Base-by-base conservation (phyloP, 2,888 invertebrate genomes). In the Nephrocerus scutellatus region DNA sequence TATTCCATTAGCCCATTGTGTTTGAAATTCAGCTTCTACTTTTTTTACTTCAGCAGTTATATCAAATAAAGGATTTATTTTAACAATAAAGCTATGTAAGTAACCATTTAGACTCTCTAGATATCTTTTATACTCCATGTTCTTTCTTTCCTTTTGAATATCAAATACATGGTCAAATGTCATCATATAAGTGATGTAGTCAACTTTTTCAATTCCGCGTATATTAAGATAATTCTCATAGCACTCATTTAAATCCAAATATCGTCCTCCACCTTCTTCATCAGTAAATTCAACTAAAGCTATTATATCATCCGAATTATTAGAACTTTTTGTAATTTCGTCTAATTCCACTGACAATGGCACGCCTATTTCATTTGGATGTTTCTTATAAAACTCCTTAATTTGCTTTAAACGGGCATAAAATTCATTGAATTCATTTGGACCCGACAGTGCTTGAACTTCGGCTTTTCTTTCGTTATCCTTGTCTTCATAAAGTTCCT, bases 261-360 rank as follows among this genome's bases (percentile, higher is more conserved):
- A 99, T 65, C 91, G 91, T 10, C 98, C 98, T 70, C 96, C 98
- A 2, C 97, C 97, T 71, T 99, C 98, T 70, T 99, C 98, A 70
- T 98, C 98, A 5, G 92, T 89, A 62, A 99, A 99, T 55, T 96
- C 95, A 4, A 93, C 90, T 50, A 96, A 76, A 25, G 84, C 77
- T 63, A 76, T 77, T 68, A 86, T 91, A 61, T 95, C 92, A 2
- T 85, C 80, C 3, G 90, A 84, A 66, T 89, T 91, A 62, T 91
- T 93, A 54, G 92, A 77, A 42, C 87, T 75, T 64, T 90, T 91
- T 1, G 85, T 80, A 47, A 95, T 68, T 61, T 95, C 92, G 59
- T 96, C 95, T 73, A 97, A 98, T 63, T 99, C 98, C 1, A 96
- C 84, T 0, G 96, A 93, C 80, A 98, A 87, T 3, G 98, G 97